Conservation (phyloP, 2,797 vertebrate species). For the Eidolon dupreanum region DNA sequence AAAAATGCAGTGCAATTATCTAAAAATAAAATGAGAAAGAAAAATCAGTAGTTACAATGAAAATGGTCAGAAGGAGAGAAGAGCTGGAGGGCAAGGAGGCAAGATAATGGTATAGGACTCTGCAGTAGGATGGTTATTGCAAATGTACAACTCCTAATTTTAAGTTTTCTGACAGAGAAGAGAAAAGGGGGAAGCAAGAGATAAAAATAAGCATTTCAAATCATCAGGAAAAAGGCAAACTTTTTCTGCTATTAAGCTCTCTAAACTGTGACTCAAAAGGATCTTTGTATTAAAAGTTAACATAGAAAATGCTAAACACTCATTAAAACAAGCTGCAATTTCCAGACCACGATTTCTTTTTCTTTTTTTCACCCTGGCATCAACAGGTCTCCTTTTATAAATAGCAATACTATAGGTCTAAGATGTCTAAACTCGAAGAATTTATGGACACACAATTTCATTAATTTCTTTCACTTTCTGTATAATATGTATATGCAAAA, state of each 20-base stretch:
- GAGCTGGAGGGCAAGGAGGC: neutral
- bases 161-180: conserved; percentile 13
- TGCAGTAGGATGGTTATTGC: neutral
- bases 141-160: neutral
- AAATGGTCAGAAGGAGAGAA: neutral
- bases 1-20: neutral
- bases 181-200: neutral
- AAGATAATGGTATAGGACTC: neutral
- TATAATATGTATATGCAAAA: neutral
- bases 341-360: neutral
- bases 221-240: neutral
- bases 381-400: neutral
- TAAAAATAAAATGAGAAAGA: conserved; percentile 11
- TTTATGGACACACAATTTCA: neutral
- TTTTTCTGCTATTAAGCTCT: neutral
- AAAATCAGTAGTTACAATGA: neutral
- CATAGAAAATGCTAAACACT: neutral
- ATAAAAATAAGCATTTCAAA: conserved; percentile 48
- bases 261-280: neutral
- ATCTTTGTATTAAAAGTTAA: neutral
- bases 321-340: conserved; percentile 8
- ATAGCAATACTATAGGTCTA: neutral
- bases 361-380: neutral
- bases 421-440: neutral
- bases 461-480: neutral